Conservation (phyloP, 2,113 vertebrate genomes). For the Paradisaea rubra region DNA sequence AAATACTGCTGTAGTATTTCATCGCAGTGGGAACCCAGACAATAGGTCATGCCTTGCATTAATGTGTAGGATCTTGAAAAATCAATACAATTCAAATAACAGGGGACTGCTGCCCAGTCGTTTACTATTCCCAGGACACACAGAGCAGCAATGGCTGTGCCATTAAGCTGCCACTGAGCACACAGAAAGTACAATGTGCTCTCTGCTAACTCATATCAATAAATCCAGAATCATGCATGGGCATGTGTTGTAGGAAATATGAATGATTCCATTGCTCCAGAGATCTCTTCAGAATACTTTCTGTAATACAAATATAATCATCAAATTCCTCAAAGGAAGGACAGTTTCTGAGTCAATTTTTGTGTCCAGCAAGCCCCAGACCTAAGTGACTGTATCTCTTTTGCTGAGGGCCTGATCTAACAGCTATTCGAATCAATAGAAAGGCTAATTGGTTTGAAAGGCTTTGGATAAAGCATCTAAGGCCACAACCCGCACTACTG, state of each 20-base stretch:
- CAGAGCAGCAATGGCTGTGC: not conserved
- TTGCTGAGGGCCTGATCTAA: not conserved
- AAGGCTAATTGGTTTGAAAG: not conserved
- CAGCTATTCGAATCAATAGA: not conserved
- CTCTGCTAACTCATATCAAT: not conserved
- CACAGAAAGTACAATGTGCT: not conserved
- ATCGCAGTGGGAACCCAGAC: not conserved
- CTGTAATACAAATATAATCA: not conserved
- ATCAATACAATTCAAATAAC: slow-evolving; percentile 10
- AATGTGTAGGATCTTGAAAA: not conserved
- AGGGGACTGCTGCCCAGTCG: not conserved
- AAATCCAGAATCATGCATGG: not conserved
- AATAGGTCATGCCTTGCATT: slow-evolving; percentile 4
- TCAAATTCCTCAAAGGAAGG: not conserved
- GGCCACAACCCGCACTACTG: not conserved
- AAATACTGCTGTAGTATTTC: not conserved
- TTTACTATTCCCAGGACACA: not conserved
- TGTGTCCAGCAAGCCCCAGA: not conserved
- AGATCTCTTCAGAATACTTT: not conserved
- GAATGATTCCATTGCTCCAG: not conserved
- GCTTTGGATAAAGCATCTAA: not conserved
- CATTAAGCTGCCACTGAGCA: not conserved
- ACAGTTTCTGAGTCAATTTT: not conserved
- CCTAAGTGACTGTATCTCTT: not conserved
- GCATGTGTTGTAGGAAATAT: accelerated